Base-by-base conservation (phyloP, 2,797 vertebrate genomes). In the Xiphophorus birchmanni region DNA sequence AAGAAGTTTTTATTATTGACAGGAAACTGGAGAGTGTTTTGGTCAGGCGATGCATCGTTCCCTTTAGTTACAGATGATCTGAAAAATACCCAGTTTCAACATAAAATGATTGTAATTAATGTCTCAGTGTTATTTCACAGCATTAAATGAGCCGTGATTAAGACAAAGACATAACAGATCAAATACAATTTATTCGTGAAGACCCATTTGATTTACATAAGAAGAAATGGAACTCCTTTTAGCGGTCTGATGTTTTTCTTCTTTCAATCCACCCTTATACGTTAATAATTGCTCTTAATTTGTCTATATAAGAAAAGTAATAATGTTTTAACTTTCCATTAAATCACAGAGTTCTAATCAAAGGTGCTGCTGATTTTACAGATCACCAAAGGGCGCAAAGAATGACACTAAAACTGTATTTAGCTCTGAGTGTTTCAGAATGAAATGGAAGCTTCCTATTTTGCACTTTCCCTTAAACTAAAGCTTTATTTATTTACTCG, bases 281-380 rank as follows among this genome's bases (percentile, higher is more conserved):
- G 47, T 79, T 78, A 40, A 40, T 5, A 0, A 93, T 91, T 89
- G 87, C 88, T 90, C 67, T 5, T 92, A 90, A 93, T 90, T 79
- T 83, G 48, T 78, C 75, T 90, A 87, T 92, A 90, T 80, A 83
- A 85, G 79, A 71, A 52, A 89, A 79, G 79, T 86, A 90, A 89
- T 82, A 26, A 84, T 84, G 86, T 90, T 90, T 90, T 88, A 91
- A 86, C 86, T 87, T 82, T 87, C 80, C 73, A 72, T 77, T 87
- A 35, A 75, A 48, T 77, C 60, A n/a, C 15, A 32, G 23, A 32
- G 78, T 76, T 67, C 77, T 87, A 83, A 87, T 92, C 87, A 88
- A 80, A 91, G 87, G 63, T 87, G 82, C 82, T 88, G 75, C 75
- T 84, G 63, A 63, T 85, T 92, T 90, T 89, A 82, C 82, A 79